Evolutionary conservation across 2,113 vertebrate species (phyloP).

Genomic region (Eulemur rufifrons): DNA sequence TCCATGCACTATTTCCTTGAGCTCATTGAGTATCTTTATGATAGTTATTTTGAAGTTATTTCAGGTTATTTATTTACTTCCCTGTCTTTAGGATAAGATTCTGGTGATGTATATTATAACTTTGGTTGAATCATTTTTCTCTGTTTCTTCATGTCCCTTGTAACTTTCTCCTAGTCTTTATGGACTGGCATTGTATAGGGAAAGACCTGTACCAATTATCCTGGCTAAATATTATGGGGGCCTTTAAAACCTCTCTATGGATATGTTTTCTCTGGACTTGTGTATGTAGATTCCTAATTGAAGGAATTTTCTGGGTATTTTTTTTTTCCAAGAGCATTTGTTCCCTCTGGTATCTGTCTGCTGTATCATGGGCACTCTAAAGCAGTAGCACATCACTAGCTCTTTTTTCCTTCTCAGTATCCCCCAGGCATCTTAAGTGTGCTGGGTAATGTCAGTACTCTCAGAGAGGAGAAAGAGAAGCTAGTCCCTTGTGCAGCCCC

Average conservation of each 20-base stretch:
- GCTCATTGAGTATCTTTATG: neutral
- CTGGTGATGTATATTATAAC: neutral
- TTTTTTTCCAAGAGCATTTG: neutral
- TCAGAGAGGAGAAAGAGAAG: neutral
- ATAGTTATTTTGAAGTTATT: neutral
- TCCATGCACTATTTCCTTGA: neutral
- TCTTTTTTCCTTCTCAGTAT: neutral
- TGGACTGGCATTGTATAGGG: neutral
- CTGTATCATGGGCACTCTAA: neutral
- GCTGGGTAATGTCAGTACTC: fast-evolving
- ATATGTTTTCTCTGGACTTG: neutral
- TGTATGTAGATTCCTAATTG: neutral
- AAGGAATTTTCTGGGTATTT: neutral
- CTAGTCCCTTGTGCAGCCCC: fast-evolving
- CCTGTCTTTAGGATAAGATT: neutral
- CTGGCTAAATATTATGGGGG: neutral
- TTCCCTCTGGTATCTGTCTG: neutral
- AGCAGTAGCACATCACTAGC: neutral
- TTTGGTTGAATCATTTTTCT: neutral
- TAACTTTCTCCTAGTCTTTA: neutral
- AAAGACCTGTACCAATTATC: neutral
- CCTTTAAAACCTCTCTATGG: neutral
- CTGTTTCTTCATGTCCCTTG: neutral
- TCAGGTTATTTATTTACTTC: neutral
- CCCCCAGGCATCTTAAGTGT: neutral